Evolutionary conservation across 2,888 invertebrate species (phyloP).

Genomic region (Dendrolimus houi): DNA sequence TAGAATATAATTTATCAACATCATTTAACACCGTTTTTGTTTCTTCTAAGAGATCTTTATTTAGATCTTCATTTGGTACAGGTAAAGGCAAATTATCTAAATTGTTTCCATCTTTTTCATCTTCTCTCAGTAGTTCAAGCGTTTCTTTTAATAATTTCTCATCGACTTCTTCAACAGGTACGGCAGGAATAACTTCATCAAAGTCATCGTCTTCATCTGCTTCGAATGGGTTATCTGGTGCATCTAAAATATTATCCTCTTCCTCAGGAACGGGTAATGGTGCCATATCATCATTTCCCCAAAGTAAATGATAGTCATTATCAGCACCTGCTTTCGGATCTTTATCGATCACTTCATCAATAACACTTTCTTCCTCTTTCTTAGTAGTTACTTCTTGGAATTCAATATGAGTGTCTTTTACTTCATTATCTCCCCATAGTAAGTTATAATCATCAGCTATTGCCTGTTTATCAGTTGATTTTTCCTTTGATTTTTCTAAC

Average conservation of each 20-base stretch:
- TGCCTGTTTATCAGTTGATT: neutral
- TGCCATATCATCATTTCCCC: constrained; percentile 15
- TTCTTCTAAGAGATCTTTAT: constrained; percentile 9
- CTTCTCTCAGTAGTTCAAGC: constrained; percentile 17
- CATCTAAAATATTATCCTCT: constrained; percentile 5
- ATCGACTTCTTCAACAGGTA: constrained; percentile 14
- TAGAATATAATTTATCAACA: constrained; percentile 5
- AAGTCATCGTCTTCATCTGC: constrained; percentile 8
- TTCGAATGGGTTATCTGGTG: neutral
- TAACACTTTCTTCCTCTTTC: constrained; percentile 7
- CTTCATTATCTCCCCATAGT: neutral
- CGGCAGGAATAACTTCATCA: constrained; percentile 2
- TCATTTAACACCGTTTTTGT: constrained; percentile 15
- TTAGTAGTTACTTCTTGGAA: constrained; percentile 6
- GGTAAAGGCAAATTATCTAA: constrained; percentile 5
- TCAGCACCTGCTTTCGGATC: constrained; percentile 8
- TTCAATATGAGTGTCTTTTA: constrained; percentile 7
- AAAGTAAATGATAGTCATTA: constrained; percentile 16
- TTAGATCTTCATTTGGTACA: constrained; percentile 6
- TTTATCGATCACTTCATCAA: constrained; percentile 8
- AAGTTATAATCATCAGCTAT: constrained; percentile 3
- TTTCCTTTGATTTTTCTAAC: neutral
- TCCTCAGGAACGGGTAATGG: constrained; percentile 13
- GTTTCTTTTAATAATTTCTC: constrained; percentile 25
- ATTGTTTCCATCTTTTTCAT: constrained; percentile 11